Percentiles rank a stretch among this genome's conserved stretches.
phyloP scores from a whole-genome alignment of 2,888 invertebrate genomes.

The Orchestes rusci region DNA sequence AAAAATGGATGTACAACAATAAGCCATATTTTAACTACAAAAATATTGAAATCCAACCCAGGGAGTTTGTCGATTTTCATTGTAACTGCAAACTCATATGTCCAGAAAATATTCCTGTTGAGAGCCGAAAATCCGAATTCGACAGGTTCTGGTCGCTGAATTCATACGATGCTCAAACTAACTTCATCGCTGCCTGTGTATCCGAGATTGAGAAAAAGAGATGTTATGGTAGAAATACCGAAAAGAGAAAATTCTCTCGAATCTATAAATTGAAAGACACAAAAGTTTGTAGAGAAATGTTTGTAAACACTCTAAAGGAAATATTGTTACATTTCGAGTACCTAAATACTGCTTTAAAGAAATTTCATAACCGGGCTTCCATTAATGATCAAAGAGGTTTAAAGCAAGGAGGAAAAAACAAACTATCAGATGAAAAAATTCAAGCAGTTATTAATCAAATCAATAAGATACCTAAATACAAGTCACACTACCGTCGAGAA shows the following conservation, averaged over 20 bases:
- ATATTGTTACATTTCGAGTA: constrained; percentile 17
- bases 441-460: constrained; percentile 12
- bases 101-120: constrained; percentile 14
- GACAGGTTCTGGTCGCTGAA: constrained; percentile 24
- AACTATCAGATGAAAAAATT: constrained; percentile 14
- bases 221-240: constrained; percentile 17
- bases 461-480: constrained; percentile 16
- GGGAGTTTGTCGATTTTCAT: constrained; percentile 11
- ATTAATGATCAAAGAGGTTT: constrained; percentile 21
- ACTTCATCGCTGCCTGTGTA: constrained; percentile 23
- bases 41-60: constrained; percentile 11
- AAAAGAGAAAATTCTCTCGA: constrained; percentile 6
- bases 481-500: constrained; percentile 11
- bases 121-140: constrained; percentile 19
- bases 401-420: constrained; percentile 18
- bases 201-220: constrained; percentile 15
- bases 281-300: constrained; percentile 21
- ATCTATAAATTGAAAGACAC: constrained; percentile 2
- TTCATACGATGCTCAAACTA: constrained; percentile 23
- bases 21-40: constrained; percentile 20
- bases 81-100: constrained; percentile 7
- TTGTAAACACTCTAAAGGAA: constrained; percentile 17
- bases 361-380: constrained; percentile 17
- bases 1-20: constrained; percentile 16
- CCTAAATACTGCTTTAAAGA: constrained; percentile 24